Evolutionary conservation across 2,797 vertebrate genomes (phyloP).

Genomic region (Columba guinea): DNA sequence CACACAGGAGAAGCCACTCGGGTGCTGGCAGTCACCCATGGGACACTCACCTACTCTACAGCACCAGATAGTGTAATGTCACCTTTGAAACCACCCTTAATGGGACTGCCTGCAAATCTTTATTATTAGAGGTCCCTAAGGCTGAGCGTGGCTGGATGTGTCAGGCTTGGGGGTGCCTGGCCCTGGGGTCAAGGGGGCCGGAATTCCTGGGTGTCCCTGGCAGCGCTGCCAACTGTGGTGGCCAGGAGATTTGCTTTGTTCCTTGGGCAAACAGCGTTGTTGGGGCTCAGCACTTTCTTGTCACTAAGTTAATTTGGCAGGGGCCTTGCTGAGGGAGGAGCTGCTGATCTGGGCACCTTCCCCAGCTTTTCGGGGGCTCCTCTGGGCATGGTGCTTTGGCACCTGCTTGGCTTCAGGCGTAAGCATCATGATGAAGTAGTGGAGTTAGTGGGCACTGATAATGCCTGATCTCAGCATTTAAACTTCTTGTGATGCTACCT

Average conservation of each 20-base stretch:
- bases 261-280: neutral
- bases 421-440: neutral
- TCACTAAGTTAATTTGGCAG: neutral
- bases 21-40: neutral
- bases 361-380: rapidly evolving
- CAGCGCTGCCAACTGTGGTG: rapidly evolving
- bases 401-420: neutral
- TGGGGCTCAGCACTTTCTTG: neutral
- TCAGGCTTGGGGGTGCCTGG: rapidly evolving
- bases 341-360: neutral
- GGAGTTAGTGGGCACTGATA: neutral
- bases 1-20: neutral
- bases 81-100: neutral
- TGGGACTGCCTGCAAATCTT: neutral
- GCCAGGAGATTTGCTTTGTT: neutral
- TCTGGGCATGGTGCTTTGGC: rapidly evolving
- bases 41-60: neutral
- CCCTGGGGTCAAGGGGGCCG: rapidly evolving
- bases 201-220: neutral
- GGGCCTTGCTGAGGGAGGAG: neutral
- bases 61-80: rapidly evolving
- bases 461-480: neutral
- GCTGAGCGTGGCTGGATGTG: rapidly evolving
- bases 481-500: neutral
- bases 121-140: neutral